phyloP scores from a whole-genome alignment of 2,113 vertebrate species.

The Lucifuga dentata region DNA sequence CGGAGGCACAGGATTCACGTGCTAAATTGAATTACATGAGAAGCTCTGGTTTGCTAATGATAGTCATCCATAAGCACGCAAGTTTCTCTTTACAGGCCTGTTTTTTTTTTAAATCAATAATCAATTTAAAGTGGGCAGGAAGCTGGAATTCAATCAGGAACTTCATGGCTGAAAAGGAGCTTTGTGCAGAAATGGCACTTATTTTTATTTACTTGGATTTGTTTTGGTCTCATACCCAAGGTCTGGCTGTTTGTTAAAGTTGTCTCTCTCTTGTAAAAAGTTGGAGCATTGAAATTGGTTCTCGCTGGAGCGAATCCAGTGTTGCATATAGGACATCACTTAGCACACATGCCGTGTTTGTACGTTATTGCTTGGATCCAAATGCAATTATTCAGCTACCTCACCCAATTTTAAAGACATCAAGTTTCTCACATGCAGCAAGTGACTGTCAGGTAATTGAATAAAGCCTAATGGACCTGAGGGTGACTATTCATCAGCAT shows the following conservation, averaged over 20 bases:
- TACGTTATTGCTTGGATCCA: constrained; percentile 10
- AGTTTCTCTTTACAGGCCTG: constrained; percentile 3
- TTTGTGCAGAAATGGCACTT: constrained; percentile 61
- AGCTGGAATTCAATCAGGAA: constrained; percentile 12
- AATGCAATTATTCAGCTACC: constrained; percentile 30
- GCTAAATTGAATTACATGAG: constrained; percentile 57
- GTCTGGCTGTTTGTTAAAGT: constrained; percentile 36
- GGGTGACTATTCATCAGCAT: constrained; percentile 32
- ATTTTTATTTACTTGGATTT: constrained; percentile 57
- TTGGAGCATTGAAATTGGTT: constrained; percentile 28
- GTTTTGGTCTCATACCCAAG: constrained; percentile 29
- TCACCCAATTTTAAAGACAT: constrained; percentile 16
- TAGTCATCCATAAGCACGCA: constrained; percentile 40
- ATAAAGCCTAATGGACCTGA: constrained; percentile 44
- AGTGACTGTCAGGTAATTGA: constrained; percentile 45
- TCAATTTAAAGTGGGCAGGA: constrained; percentile 51
- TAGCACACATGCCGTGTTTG: constrained; percentile 6
- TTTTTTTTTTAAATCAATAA: constrained; percentile 48
- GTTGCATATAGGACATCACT: constrained; percentile 14
- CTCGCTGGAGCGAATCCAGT: constrained; percentile 20
- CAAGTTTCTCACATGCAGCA: constrained; percentile 22
- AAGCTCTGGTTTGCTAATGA: constrained; percentile 32
- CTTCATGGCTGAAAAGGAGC: constrained; percentile 39
- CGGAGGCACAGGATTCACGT: constrained; percentile 62
- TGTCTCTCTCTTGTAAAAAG: constrained; percentile 31